Evolutionary conservation across 2,113 vertebrate species (phyloP).

Genomic region (Hyperopisus bebe): DNA sequence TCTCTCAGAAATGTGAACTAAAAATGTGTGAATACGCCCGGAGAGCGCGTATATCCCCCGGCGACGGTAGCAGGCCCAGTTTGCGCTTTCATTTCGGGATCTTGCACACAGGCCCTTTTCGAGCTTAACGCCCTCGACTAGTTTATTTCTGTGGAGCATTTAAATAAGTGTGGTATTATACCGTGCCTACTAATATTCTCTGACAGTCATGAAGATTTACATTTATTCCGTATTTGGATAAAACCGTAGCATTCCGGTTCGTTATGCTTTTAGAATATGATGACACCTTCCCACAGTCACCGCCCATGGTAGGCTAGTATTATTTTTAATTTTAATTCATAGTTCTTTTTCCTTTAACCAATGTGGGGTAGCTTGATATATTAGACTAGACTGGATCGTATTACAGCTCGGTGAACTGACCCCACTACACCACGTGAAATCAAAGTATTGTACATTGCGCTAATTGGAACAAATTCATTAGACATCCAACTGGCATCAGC

Average conservation of each 20-base stretch:
- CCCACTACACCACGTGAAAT: not conserved
- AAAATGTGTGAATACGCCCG: not conserved
- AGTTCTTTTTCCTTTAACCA: not conserved
- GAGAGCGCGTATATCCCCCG: not conserved
- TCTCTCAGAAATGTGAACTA: not conserved
- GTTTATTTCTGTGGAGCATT: not conserved
- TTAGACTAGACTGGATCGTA: not conserved
- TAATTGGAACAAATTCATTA: slow-evolving; percentile 33
- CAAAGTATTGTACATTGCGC: not conserved
- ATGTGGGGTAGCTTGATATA: not conserved
- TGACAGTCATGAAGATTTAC: slow-evolving; percentile 1
- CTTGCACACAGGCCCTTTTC: not conserved
- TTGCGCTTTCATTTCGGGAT: not conserved
- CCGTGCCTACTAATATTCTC: not conserved
- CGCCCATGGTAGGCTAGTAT: not conserved
- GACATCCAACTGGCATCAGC: slow-evolving; percentile 45
- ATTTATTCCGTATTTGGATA: not conserved
- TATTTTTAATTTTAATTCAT: not conserved
- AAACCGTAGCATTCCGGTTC: not conserved
- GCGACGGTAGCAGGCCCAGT: not conserved
- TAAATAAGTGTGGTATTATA: not conserved
- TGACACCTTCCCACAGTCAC: not conserved
- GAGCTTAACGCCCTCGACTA: not conserved
- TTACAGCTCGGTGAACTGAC: slow-evolving; percentile 4
- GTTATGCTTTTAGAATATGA: not conserved